phyloP scores from a whole-genome alignment of 2,113 vertebrate genomes.

The Rallus limicola region DNA sequence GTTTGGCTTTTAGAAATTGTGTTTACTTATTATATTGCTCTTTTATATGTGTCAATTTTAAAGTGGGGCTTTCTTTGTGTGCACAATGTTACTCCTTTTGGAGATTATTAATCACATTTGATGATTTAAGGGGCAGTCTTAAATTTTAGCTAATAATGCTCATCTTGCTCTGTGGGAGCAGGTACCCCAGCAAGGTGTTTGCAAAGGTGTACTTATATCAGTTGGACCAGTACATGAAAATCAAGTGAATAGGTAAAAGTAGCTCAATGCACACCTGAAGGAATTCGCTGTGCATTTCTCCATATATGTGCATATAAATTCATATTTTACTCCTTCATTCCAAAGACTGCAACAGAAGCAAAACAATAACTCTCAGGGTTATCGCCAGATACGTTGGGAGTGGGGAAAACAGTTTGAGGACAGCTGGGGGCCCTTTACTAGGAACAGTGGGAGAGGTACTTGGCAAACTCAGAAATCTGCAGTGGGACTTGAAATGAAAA shows the following conservation, averaged over 20 bases:
- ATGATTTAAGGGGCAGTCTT: background rate
- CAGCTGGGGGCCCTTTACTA: background rate
- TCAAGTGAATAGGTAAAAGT: background rate
- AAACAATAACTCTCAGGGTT: background rate
- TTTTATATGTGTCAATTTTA: background rate
- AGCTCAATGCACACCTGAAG: background rate
- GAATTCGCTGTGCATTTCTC: background rate
- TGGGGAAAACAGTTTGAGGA: background rate
- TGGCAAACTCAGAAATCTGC: background rate
- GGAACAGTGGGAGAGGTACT: background rate
- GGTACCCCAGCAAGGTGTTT: background rate
- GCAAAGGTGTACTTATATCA: background rate
- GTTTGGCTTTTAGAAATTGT: background rate
- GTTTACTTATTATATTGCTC: background rate
- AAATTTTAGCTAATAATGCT: background rate
- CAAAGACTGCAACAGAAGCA: background rate
- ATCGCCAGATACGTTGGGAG: background rate
- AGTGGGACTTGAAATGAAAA: background rate
- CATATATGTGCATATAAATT: background rate
- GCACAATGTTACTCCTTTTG: background rate
- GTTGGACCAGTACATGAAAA: background rate
- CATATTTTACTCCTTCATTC: background rate
- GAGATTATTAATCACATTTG: background rate
- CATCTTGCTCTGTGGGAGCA: background rate
- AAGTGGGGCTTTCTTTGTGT: too few species aligned